Evolutionary conservation across 2,113 vertebrate species (phyloP).

Genomic region (Taxidea taxus): DNA sequence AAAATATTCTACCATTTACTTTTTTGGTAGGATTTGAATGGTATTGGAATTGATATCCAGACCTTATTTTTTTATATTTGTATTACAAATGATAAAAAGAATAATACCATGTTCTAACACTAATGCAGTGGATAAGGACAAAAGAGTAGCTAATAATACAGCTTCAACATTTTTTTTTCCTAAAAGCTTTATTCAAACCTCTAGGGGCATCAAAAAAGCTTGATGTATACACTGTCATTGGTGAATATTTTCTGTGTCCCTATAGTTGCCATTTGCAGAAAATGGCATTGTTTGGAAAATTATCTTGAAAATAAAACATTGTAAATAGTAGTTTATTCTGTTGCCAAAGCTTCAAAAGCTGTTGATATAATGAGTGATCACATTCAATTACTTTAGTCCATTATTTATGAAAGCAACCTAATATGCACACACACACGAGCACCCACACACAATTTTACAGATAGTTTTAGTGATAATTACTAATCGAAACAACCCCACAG

Average conservation of each 20-base stretch:
- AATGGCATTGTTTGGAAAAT: background rate
- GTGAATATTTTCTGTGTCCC: background rate
- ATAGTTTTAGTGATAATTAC: background rate
- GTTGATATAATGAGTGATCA: background rate
- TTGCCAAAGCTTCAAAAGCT: background rate
- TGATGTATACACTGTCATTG: background rate
- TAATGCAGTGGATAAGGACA: background rate
- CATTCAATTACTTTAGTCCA: background rate
- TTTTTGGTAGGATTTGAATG: background rate
- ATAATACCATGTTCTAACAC: background rate
- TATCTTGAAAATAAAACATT: background rate
- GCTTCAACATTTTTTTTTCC: background rate
- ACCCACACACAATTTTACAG: background rate
- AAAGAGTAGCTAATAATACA: background rate
- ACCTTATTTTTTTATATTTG: background rate
- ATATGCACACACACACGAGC: background rate
- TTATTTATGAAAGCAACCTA: background rate
- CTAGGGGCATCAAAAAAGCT: background rate
- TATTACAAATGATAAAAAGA: background rate
- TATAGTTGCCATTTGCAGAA: background rate
- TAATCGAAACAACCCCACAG: background rate
- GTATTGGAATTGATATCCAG: background rate
- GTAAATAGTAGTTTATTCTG: background rate
- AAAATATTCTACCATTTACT: background rate
- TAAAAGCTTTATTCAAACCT: background rate